Percentiles rank a stretch among this genome's conserved stretches.
Conservation (phyloP, 2,797 vertebrate species). For the Muraenolepis orangiensis region DNA sequence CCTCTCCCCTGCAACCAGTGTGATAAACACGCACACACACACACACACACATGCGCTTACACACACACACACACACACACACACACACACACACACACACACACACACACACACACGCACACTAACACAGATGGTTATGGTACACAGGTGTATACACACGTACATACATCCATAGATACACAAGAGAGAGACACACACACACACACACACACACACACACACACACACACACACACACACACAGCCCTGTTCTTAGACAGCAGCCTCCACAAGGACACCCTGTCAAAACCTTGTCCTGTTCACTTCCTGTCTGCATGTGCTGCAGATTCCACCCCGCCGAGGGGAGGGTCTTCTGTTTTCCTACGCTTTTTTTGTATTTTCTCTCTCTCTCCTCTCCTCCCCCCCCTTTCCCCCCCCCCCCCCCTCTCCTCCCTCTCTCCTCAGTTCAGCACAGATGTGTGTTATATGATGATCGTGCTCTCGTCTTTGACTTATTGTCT, state of each 20-base stretch:
- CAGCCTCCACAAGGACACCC: slow-evolving; percentile 74
- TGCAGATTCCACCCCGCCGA: slow-evolving; percentile 57
- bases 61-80: background rate
- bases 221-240: slow-evolving; percentile 46
- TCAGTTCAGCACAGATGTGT: slow-evolving; percentile 64
- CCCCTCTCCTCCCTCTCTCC: background rate
- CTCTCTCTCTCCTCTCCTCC: background rate
- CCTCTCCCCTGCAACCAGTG: slow-evolving; percentile 64
- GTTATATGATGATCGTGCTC: too few relatives aligned
- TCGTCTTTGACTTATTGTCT: slow-evolving; percentile 51
- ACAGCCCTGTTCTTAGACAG: slow-evolving; percentile 70
- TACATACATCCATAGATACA: background rate
- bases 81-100: slow-evolving; percentile 19
- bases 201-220: slow-evolving; percentile 36
- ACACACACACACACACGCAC: slow-evolving; percentile 43
- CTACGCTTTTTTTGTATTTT: slow-evolving; percentile 48
- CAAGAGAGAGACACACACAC: slow-evolving; percentile 4
- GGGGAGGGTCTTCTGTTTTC: slow-evolving; percentile 62
- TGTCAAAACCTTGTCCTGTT: slow-evolving; percentile 78
- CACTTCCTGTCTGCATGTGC: slow-evolving; percentile 68
- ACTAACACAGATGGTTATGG: too few relatives aligned
- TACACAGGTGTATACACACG: too few relatives aligned
- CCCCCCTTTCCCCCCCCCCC: slow-evolving; percentile 1
- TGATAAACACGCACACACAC: slow-evolving; percentile 51
- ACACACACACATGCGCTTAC: slow-evolving; percentile 3